Percentiles rank a stretch among this genome's conserved stretches.
Conservation (phyloP, 2,113 vertebrate species). For the Mixornis gularis region DNA sequence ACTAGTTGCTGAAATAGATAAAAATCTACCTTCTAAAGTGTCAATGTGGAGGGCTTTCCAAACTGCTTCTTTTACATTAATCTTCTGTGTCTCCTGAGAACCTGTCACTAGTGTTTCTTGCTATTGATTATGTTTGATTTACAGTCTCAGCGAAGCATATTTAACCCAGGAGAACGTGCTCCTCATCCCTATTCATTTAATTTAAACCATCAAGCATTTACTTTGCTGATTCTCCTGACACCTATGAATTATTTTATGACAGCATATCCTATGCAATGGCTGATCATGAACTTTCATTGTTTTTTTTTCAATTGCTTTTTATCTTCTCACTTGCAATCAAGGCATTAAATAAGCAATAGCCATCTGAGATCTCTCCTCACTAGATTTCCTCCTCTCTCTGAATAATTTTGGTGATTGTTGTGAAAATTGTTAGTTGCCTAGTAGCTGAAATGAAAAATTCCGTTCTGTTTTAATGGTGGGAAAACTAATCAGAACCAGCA, state of each 20-base stretch:
- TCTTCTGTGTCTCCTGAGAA: not conserved
- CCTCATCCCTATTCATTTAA: not conserved
- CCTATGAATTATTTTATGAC: not conserved
- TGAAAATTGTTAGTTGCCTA: not conserved
- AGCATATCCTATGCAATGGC: not conserved
- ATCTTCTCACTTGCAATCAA: not conserved
- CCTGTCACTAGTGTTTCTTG: not conserved
- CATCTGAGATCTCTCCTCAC: not conserved
- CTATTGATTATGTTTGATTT: slow-evolving; percentile 17
- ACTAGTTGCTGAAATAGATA: not conserved
- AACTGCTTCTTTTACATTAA: not conserved
- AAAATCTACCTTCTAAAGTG: not conserved
- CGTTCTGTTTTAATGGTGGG: not conserved
- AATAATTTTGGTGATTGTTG: not conserved
- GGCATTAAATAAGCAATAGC: not conserved
- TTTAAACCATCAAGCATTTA: not conserved
- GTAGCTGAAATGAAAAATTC: not conserved
- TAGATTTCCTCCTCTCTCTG: not conserved
- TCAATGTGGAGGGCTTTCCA: not conserved
- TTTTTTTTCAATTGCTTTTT: not conserved
- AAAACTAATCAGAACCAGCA: not conserved
- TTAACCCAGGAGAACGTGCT: not conserved
- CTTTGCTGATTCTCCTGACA: not conserved
- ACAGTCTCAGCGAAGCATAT: not conserved
- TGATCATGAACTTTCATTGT: not conserved